phyloP scores from a whole-genome alignment of 2,888 invertebrate genomes.

The Biston stratarius region DNA sequence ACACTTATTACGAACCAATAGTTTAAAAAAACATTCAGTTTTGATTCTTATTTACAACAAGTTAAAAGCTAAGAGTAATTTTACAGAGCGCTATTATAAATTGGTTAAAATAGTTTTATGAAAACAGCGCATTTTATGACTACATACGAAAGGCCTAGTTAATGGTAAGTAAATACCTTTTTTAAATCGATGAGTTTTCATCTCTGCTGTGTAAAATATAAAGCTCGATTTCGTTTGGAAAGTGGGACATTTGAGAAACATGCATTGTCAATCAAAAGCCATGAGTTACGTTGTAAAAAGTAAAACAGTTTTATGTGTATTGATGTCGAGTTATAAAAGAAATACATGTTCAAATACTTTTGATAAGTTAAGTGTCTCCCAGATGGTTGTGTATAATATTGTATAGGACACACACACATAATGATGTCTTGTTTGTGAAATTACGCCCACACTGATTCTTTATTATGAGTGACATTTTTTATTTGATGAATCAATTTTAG shows the following conservation, averaged over 20 bases:
- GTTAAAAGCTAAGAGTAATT: not conserved
- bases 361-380: slow-evolving; percentile 17
- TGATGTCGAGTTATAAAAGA: slow-evolving; percentile 49
- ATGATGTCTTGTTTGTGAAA: not conserved
- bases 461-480: not conserved
- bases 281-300: slow-evolving; percentile 46
- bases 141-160: slow-evolving; percentile 61
- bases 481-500: not conserved
- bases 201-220: slow-evolving; percentile 22
- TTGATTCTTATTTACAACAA: slow-evolving; percentile 24
- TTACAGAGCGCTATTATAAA: slow-evolving; percentile 8
- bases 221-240: slow-evolving; percentile 22
- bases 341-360: slow-evolving; percentile 37
- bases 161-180: slow-evolving; percentile 51
- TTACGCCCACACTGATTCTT: not conserved
- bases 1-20: slow-evolving; percentile 3
- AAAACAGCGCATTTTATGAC: slow-evolving; percentile 67
- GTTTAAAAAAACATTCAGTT: slow-evolving; percentile 15
- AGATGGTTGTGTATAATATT: not conserved
- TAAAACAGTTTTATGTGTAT: slow-evolving; percentile 55
- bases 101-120: slow-evolving; percentile 64
- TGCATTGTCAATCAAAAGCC: slow-evolving; percentile 47
- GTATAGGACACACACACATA: slow-evolving; percentile 6
- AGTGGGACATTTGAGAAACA: slow-evolving; percentile 42
- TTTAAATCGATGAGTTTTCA: slow-evolving; percentile 26